Conservation (phyloP, 2,888 invertebrate species). For the Drosophila longiperda region DNA sequence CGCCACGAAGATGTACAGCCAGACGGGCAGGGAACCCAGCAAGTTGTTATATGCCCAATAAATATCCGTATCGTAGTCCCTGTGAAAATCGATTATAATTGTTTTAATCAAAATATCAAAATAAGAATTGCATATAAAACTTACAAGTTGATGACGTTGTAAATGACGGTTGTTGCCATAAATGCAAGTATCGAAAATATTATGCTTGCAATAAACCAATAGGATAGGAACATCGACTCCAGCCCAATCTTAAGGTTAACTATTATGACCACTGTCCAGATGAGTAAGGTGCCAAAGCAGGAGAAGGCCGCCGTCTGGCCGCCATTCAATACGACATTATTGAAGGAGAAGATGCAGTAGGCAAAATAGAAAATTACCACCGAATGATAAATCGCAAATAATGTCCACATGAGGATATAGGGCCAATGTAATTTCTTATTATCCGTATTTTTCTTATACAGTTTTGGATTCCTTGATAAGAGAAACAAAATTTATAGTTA, state of each 20-base stretch:
- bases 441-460: constrained; percentile 88
- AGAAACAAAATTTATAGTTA: neutral
- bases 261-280: constrained; percentile 87
- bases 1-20: constrained; percentile 86
- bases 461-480: constrained; percentile 87
- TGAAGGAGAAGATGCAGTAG: constrained; percentile 84
- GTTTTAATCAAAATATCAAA: neutral
- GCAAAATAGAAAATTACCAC: constrained; percentile 87
- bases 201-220: constrained; percentile 86
- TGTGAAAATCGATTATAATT: constrained; percentile 61
- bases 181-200: constrained; percentile 87
- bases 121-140: constrained; percentile 74
- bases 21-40: constrained; percentile 87
- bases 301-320: constrained; percentile 86
- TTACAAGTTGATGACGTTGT: constrained; percentile 87
- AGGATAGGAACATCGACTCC: constrained; percentile 87
- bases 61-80: constrained; percentile 86
- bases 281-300: constrained; percentile 87
- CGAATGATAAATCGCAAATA: constrained; percentile 88
- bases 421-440: constrained; percentile 88
- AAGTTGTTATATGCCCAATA: constrained; percentile 88
- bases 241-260: constrained; percentile 88
- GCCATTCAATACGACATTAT: constrained; percentile 86
- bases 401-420: constrained; percentile 88
- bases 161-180: constrained; percentile 86